These are phyloP conservation scores for Stigmatopora nigra DNA, from an alignment of 2,113 vertebrate genomes.

Conservation along the genomic window DNA sequence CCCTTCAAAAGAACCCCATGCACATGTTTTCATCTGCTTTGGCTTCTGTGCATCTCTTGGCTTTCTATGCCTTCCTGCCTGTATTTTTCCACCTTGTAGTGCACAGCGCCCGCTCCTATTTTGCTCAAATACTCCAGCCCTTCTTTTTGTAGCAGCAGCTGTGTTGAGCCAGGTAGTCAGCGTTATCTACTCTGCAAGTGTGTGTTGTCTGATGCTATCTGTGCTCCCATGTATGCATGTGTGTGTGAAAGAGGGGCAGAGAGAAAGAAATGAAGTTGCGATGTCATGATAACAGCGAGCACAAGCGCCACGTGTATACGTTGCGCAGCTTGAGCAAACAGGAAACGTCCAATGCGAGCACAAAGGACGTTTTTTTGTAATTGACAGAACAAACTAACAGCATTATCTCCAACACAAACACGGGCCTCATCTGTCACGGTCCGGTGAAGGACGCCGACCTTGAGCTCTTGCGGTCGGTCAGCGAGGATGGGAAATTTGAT, in stretches of 20 bases:
- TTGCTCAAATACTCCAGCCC: background rate
- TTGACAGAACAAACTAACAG: constrained; percentile 10
- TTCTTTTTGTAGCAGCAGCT: constrained; percentile 10
- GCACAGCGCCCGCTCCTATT: constrained; percentile 3
- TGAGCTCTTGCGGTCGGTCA: background rate
- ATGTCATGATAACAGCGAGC: background rate
- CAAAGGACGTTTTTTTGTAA: constrained; percentile 7
- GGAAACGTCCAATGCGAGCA: constrained; percentile 5
- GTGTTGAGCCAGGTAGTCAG: background rate
- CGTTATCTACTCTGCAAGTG: constrained; percentile 2
- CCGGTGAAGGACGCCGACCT: constrained; percentile 6
- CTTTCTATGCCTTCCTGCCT: background rate
- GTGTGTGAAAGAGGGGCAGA: background rate
- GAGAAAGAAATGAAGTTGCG: constrained; percentile 1
- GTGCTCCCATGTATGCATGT: background rate
- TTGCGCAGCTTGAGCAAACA: background rate
- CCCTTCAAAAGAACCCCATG: too few relatives aligned
- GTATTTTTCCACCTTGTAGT: constrained; percentile 5
- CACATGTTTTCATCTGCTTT: background rate
- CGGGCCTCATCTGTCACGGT: constrained; percentile 4
- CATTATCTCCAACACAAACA: constrained; percentile 11
- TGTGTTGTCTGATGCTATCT: constrained; percentile 10
- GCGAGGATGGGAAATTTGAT: constrained; percentile 4
- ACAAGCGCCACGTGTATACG: background rate
- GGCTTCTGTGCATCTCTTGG: background rate